A percentile compares a stretch with the other conserved stretches of the same genome.
phyloP scores from a whole-genome alignment of 2,888 invertebrate genomes.

The Prosopocoilus inquinatus region DNA sequence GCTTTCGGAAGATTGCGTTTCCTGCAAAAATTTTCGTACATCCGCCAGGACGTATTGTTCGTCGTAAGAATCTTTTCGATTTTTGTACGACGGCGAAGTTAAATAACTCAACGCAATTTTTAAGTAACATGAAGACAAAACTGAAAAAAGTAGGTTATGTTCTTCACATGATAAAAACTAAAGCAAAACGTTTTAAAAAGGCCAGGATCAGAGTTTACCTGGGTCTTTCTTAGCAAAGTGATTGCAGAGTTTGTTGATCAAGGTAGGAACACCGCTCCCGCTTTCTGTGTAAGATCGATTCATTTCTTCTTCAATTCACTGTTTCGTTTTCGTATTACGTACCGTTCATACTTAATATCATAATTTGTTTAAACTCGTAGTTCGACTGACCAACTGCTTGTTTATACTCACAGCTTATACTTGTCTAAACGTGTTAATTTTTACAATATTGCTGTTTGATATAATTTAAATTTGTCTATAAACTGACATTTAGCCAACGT shows the following conservation, averaged over 20 bases:
- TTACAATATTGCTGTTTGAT: background rate
- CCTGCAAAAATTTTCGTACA: slow-evolving; percentile 29
- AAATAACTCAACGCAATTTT: slow-evolving; percentile 37
- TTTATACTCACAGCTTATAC: too few relatives aligned
- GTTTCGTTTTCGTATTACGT: too few relatives aligned
- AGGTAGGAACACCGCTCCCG: slow-evolving; percentile 23
- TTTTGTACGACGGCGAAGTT: slow-evolving; percentile 28
- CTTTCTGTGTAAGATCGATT: slow-evolving; percentile 22
- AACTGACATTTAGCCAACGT: slow-evolving; percentile 16
- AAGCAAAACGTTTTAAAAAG: background rate
- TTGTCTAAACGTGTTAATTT: too few relatives aligned
- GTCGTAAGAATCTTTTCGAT: slow-evolving; percentile 36
- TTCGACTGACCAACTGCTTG: too few relatives aligned
- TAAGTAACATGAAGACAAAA: slow-evolving; percentile 33
- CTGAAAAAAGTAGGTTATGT: slow-evolving; percentile 29
- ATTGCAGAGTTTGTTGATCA: slow-evolving; percentile 41
- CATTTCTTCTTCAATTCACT: slow-evolving; percentile 17
- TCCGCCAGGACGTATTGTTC: slow-evolving; percentile 34
- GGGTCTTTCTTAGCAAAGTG: slow-evolving; percentile 41
- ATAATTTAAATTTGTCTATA: slow-evolving; percentile 20
- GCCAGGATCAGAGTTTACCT: slow-evolving; percentile 23
- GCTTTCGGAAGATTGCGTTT: slow-evolving; percentile 33
- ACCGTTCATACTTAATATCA: too few relatives aligned
- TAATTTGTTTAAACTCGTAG: too few relatives aligned
- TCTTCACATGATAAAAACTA: slow-evolving; percentile 1